A percentile compares a stretch with the other conserved stretches of the same genome.
These are phyloP conservation scores for Falco naumanni DNA, from an alignment of 2,797 vertebrate species.

Conservation along the genomic window DNA sequence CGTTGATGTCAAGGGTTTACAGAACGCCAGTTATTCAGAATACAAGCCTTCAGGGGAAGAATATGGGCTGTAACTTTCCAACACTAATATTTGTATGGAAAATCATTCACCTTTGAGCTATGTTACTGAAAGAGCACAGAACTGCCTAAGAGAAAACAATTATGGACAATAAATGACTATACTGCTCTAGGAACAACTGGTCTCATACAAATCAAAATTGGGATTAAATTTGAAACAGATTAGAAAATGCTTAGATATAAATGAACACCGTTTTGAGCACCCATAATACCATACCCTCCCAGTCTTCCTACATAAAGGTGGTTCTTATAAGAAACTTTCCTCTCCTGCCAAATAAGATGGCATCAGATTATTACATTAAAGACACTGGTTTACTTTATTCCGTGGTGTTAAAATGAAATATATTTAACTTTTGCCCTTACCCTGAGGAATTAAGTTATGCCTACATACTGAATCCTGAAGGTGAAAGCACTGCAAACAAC, in stretches of 20 bases:
- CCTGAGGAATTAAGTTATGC: background rate
- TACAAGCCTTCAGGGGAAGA: slow-evolving; percentile 30
- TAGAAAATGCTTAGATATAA: slow-evolving; percentile 6
- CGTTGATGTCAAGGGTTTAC: slow-evolving; percentile 19
- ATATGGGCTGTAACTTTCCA: background rate
- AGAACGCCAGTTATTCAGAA: background rate
- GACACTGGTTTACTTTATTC: background rate
- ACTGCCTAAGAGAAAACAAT: background rate
- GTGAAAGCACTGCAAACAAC: background rate
- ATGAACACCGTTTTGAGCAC: background rate
- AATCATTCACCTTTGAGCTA: slow-evolving; percentile 6
- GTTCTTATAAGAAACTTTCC: background rate
- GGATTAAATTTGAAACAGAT: background rate
- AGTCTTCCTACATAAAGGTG: background rate
- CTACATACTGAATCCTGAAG: background rate
- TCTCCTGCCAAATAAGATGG: background rate
- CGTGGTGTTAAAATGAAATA: background rate
- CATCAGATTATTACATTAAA: background rate
- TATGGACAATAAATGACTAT: background rate
- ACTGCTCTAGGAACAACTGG: background rate
- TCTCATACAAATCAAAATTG: background rate
- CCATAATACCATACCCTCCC: rapidly evolving
- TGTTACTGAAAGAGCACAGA: background rate
- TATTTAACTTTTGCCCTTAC: background rate
- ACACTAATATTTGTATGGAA: slow-evolving; percentile 10